Evolutionary conservation across 2,888 invertebrate species (phyloP), one percentile per base, ranked within the genome.

Genomic region (Meloe dianella): DNA sequence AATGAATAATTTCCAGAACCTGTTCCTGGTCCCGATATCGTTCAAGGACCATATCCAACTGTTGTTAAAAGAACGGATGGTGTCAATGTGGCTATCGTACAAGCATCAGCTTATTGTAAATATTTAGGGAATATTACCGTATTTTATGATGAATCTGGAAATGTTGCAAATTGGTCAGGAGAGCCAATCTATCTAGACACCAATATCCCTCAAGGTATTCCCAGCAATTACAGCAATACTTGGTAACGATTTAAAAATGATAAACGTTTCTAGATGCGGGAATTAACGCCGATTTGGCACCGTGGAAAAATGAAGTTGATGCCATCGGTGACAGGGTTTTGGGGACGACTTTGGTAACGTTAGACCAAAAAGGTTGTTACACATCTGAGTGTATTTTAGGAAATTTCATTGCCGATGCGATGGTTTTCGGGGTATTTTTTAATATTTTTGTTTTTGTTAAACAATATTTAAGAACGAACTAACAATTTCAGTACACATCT

Each of bases 51-150:
- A 0, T 95, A 95, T 83, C 94, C 94, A 0, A 89, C 90, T 0
- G 85, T 91, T 0, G 86, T 91, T 7, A 86, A 85, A 10, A 88
- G 90, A 71, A 75, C 77, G 14, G 83, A 85, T 57, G 87, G 87
- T n/a, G 85, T 87, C 4, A 75, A 85, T 81, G 88, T 91, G 3
- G 83, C 90, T n/a, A 87, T 92, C 58, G 92, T 92, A 22, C 92
- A 92, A 82, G 91, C 92, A 0, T 87, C 89, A 0, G 88, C 90
- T 63, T 92, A 88, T 82, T 89, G 90, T 2, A 89, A 89, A 77
- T 95, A 94, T 80, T 84, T 95, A 57, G 95, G 95, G 14, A 88
- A 90, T 78, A 85, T 96, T 60, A 89, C 89, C 32, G 86, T 95
- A 1, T 87, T 83, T 74, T 92, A 94, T 78, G 88, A 95, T 80